These are phyloP conservation scores for Blastobasis lacticolella DNA, from an alignment of 2,888 invertebrate species.

Conservation along the genomic window DNA sequence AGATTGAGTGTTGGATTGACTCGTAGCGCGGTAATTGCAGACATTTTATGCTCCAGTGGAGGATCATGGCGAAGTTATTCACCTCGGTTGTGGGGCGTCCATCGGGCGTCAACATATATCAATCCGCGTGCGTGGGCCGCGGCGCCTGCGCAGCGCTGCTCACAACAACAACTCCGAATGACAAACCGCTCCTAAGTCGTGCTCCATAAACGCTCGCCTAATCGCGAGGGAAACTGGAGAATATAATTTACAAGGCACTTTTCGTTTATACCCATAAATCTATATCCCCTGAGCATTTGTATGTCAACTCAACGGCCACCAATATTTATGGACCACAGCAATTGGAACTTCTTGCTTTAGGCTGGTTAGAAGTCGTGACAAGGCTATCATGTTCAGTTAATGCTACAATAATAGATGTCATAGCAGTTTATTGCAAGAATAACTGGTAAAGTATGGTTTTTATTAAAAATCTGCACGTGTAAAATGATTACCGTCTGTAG, in stretches of 20 bases:
- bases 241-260: neutral
- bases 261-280: neutral
- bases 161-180: conserved; percentile 4
- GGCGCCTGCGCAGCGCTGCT: conserved; percentile 11
- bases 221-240: conserved; percentile 4
- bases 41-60: no score
- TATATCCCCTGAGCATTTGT: no score
- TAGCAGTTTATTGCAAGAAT: no score
- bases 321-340: no score
- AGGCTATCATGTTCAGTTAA: no score
- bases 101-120: conserved; percentile 22
- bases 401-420: no score
- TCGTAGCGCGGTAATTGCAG: conserved; percentile 5
- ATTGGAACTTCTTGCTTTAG: no score
- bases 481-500: no score
- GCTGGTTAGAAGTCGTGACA: no score
- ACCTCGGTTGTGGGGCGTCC: conserved; percentile 25
- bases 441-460: no score
- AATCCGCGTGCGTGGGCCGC: conserved; percentile 12
- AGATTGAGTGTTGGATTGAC: conserved; percentile 9
- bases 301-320: no score
- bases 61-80: conserved; percentile 14
- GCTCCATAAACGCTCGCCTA: conserved; percentile 1
- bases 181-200: conserved; percentile 7
- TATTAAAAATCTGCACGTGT: no score